phyloP scores from a whole-genome alignment of 1,140 invertebrate genomes.

The Orussus abietinus region DNA sequence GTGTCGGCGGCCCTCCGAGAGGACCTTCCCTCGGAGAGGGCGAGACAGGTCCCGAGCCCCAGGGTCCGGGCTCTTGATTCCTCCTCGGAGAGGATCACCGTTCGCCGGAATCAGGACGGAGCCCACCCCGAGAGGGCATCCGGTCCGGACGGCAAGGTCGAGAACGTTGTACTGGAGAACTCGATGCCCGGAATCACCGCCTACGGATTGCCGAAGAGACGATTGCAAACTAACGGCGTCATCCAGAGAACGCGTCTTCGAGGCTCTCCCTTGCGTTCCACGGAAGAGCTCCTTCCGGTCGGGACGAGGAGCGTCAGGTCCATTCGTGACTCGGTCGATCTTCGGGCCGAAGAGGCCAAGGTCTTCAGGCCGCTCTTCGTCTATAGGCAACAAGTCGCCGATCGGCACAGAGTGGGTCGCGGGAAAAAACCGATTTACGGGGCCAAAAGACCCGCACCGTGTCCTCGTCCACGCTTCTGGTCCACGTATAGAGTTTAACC shows the following conservation, averaged over 20 bases:
- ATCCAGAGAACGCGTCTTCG: neutral
- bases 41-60: too few relatives aligned
- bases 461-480: neutral
- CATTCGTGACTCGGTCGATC: constrained; percentile 16
- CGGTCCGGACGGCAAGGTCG: too few relatives aligned
- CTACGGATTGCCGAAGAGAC: neutral
- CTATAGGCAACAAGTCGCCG: constrained; percentile 38
- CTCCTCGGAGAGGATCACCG: too few relatives aligned
- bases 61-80: too few relatives aligned
- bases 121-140: too few relatives aligned
- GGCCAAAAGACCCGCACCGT: neutral
- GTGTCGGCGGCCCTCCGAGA: too few relatives aligned
- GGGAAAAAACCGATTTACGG: constrained; percentile 11
- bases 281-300: too few relatives aligned
- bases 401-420: constrained; percentile 20
- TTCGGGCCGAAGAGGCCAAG: constrained; percentile 32
- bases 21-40: too few relatives aligned
- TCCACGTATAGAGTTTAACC: neutral
- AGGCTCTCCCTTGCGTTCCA: neutral
- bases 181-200: neutral
- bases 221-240: neutral
- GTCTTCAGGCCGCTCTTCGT: constrained; percentile 45
- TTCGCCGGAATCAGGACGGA: too few relatives aligned
- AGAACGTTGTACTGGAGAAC: too few relatives aligned
- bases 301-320: constrained; percentile 7